Percentiles rank a stretch among this genome's conserved stretches.
Evolutionary conservation across 2,113 vertebrate genomes (phyloP).

Genomic region (Notiomystis cincta): DNA sequence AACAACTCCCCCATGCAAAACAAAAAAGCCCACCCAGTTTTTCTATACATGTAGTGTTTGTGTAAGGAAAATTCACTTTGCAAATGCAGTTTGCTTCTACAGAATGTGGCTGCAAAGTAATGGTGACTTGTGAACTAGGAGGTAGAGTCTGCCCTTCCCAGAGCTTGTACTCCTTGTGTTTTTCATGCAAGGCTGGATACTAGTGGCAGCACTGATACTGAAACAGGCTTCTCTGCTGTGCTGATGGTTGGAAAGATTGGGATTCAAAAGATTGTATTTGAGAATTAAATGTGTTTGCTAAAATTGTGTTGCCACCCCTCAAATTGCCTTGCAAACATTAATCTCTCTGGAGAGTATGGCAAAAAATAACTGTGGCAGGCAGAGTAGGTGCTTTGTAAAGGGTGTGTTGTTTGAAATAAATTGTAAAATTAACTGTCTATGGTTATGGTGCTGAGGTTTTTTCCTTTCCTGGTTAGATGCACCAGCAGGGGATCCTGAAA

Average conservation of each 20-base stretch:
- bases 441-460: not conserved
- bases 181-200: not conserved
- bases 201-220: not conserved
- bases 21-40: not conserved
- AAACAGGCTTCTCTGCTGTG: not conserved
- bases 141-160: not conserved
- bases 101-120: not conserved
- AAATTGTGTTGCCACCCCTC: not conserved
- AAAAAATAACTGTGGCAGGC: not conserved
- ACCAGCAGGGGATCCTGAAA: conserved; percentile 98
- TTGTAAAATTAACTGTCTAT: not conserved
- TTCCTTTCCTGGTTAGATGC: conserved; percentile 80
- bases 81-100: not conserved
- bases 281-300: not conserved
- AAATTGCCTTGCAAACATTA: not conserved
- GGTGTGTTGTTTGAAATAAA: not conserved
- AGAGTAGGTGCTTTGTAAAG: not conserved
- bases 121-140: not conserved
- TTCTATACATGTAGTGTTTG: not conserved
- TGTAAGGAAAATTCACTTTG: not conserved
- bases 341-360: not conserved
- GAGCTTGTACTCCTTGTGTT: not conserved
- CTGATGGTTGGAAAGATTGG: not conserved
- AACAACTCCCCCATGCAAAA: not conserved
- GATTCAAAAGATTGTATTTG: not conserved